Conservation (phyloP, 2,113 vertebrate species). For the Laticauda laticaudata region DNA sequence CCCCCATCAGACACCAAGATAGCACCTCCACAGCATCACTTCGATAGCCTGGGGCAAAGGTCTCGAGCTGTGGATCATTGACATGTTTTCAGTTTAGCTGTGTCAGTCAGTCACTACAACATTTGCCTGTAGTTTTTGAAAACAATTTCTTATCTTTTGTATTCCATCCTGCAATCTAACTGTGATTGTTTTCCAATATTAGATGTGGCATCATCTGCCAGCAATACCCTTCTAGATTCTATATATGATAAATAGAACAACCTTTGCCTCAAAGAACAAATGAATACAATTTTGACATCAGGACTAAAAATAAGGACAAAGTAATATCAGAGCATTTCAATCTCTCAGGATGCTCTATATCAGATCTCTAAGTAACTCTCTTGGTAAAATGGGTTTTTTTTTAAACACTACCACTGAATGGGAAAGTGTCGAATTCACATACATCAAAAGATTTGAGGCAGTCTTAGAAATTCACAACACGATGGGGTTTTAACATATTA, state of each 20-base stretch:
- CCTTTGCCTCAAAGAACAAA: background rate
- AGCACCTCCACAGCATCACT: background rate
- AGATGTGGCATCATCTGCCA: background rate
- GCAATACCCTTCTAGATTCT: background rate
- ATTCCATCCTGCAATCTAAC: background rate
- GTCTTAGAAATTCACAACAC: background rate
- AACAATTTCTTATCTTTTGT: slow-evolving; percentile 34
- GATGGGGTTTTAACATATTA: background rate
- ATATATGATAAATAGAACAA: background rate
- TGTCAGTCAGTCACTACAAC: background rate
- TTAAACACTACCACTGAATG: background rate
- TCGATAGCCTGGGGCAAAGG: background rate
- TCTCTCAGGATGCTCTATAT: background rate
- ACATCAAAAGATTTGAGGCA: background rate
- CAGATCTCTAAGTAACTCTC: background rate
- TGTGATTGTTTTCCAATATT: background rate
- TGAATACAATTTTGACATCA: background rate
- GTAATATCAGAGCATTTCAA: background rate
- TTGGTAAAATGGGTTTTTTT: background rate
- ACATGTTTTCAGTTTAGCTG: background rate
- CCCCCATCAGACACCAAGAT: background rate
- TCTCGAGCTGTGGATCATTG: background rate
- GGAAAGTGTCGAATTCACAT: background rate
- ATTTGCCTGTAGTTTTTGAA: background rate
- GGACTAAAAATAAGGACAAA: background rate